These are phyloP conservation scores for Hippocampus barbouri DNA, from an alignment of 2,113 vertebrate species.

Conservation along the genomic window DNA sequence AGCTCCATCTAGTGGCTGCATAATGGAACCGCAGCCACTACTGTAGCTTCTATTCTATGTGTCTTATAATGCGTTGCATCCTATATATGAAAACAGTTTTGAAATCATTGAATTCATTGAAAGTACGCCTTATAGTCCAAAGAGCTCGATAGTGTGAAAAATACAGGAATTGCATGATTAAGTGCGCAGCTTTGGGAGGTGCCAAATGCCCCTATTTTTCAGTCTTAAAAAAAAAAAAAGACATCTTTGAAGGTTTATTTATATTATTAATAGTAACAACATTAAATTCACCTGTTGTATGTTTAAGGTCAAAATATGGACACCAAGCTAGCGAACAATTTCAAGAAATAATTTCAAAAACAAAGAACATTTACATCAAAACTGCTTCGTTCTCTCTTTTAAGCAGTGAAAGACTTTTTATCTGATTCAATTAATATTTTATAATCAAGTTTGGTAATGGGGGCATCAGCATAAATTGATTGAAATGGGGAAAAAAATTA, in stretches of 20 bases:
- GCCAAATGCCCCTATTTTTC: neutral
- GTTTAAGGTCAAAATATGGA: constrained; percentile 11
- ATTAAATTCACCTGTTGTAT: constrained; percentile 39
- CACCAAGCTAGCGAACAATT: neutral
- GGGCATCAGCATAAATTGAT: neutral
- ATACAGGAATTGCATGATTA: constrained; percentile 20
- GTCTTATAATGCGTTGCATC: too few relatives aligned
- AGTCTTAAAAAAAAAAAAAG: constrained; percentile 3
- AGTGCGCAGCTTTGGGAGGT: constrained; percentile 6
- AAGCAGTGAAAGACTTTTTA: neutral
- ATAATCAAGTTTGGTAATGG: neutral
- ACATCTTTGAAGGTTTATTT: constrained; percentile 20
- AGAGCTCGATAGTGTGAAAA: too few relatives aligned
- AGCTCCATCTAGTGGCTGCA: too few relatives aligned
- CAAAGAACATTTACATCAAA: neutral
- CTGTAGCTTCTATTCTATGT: too few relatives aligned
- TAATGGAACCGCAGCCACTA: too few relatives aligned
- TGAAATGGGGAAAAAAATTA: neutral
- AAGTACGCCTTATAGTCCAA: too few relatives aligned
- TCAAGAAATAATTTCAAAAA: neutral
- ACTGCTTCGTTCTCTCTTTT: neutral
- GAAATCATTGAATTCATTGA: too few relatives aligned
- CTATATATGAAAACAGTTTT: too few relatives aligned
- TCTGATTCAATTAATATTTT: neutral
- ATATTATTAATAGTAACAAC: constrained; percentile 34